These are phyloP conservation scores for Osedax fenrisi DNA, from an alignment of 2,888 invertebrate species.

Conservation along the genomic window DNA sequence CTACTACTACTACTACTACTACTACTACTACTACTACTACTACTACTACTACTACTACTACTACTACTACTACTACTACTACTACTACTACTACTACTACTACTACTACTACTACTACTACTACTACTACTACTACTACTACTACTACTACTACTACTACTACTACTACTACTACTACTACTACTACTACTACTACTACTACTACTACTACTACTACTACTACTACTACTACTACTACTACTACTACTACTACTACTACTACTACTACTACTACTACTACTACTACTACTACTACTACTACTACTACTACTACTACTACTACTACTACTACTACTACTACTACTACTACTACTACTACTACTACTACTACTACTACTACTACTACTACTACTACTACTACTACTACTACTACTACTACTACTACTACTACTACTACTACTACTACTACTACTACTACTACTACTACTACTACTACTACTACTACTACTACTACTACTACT, in stretches of 20 bases:
- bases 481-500: slow-evolving; percentile 26
- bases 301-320: slow-evolving; percentile 22
- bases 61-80: neutral
- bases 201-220: slow-evolving; percentile 3
- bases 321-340: slow-evolving; percentile 20
- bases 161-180: slow-evolving; percentile 11
- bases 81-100: neutral
- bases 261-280: slow-evolving; percentile 15
- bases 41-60: neutral
- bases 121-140: slow-evolving; percentile 12
- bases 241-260: neutral
- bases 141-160: slow-evolving; percentile 9
- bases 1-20: slow-evolving; percentile 28
- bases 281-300: slow-evolving; percentile 19
- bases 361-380: slow-evolving; percentile 18
- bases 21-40: slow-evolving; percentile 28
- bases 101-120: slow-evolving; percentile 7
- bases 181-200: slow-evolving; percentile 4
- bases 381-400: no score
- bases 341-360: slow-evolving; percentile 19
- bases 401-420: no score
- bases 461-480: neutral
- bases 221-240: neutral
- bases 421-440: no score
- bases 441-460: no score